Evolutionary conservation across 92 coral and sea anemone species (phyloP).

Genomic region (Desmophyllum pertusum): DNA sequence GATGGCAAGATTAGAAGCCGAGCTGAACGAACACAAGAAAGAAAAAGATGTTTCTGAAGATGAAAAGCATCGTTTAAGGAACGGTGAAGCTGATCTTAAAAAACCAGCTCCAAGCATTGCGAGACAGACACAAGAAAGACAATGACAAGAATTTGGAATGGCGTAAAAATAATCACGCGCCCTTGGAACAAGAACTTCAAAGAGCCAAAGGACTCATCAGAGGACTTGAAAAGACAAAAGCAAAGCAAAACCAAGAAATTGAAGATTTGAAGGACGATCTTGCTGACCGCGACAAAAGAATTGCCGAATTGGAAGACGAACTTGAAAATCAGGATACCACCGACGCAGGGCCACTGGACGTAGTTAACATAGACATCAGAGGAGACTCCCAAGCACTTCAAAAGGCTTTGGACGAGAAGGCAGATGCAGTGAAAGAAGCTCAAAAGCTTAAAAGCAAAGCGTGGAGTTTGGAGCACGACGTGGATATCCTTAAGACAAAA

Average conservation of each 20-base stretch:
- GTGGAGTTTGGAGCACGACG: conserved; percentile 77
- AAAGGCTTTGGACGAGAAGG: conserved; percentile 66
- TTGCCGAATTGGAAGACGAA: conserved; percentile 68
- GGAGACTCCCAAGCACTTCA: conserved; percentile 50
- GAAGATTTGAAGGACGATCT: conserved; percentile 74
- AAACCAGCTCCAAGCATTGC: conserved; percentile 66
- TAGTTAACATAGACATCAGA: conserved; percentile 6
- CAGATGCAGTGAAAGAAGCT: conserved; percentile 63
- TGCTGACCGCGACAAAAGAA: conserved; percentile 62
- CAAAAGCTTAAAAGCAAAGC: conserved; percentile 67
- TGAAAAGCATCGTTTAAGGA: conserved; percentile 61
- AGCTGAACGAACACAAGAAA: conserved; percentile 63
- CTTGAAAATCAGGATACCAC: conserved; percentile 56
- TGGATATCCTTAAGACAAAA: conserved; percentile 62
- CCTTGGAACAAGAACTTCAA: conserved; percentile 77
- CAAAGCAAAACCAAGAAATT: conserved; percentile 58
- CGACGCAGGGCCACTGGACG: conserved; percentile 20
- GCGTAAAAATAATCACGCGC: conserved; percentile 69
- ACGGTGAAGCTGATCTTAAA: conserved; percentile 70
- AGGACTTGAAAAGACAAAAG: conserved; percentile 58
- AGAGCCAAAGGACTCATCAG: conserved; percentile 56
- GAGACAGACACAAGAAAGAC: conserved; percentile 82
- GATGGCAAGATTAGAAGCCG: conserved; percentile 70
- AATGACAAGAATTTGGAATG: conserved; percentile 76
- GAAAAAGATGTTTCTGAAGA: conserved; percentile 73